Evolutionary conservation across 2,797 vertebrate genomes (phyloP), one percentile per base, ranked within the genome.

Genomic region (Borostomias antarcticus): DNA sequence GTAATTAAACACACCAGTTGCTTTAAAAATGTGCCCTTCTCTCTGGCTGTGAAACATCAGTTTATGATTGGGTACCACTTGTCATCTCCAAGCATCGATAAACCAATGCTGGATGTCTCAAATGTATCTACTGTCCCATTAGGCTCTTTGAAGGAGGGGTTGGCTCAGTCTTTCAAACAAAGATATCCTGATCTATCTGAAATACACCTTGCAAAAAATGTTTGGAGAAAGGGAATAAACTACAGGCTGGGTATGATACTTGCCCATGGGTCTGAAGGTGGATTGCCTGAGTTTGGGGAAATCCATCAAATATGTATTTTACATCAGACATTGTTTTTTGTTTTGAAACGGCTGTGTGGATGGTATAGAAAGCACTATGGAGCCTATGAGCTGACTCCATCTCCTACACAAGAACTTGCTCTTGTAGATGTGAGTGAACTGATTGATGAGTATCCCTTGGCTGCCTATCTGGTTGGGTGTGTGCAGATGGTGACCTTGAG

Each of bases 11-110:
- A 64, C 19, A 70, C 43, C 37, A 58, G 48, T 21, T 69, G 65
- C 21, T 75, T 77, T 11, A 48, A 57, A 10, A 75, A 79, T 26
- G 35, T 69, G 1, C 10, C 51, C 0, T 29, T 66, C 1, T 71
- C 65, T 7, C 59, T 76, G 8, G 53, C 73, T 3, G 23, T 32
- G 21, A 71, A 78, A 32, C 70, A 76, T 57, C 70, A 76, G 11
- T 23, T 73, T 7, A 57, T 76, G 67, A 30, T 71, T 3, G 47
- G 54, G 21, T 63, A 62, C 26, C 30, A 66, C 19, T 33, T 64
- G n/a, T 47, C 37, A 40, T 62, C 29, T 62, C 33, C 40, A 73
- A 68, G 30, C 17, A 17, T 58, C 23, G 59, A 40, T 32, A 71
- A 57, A 43, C 43, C 47, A 32, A 56, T 37, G 30, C 40, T 59